Evolutionary conservation across 64 coral and sea anemone genomes (phyloP).

Genomic region (Pachyseris speciosa): DNA sequence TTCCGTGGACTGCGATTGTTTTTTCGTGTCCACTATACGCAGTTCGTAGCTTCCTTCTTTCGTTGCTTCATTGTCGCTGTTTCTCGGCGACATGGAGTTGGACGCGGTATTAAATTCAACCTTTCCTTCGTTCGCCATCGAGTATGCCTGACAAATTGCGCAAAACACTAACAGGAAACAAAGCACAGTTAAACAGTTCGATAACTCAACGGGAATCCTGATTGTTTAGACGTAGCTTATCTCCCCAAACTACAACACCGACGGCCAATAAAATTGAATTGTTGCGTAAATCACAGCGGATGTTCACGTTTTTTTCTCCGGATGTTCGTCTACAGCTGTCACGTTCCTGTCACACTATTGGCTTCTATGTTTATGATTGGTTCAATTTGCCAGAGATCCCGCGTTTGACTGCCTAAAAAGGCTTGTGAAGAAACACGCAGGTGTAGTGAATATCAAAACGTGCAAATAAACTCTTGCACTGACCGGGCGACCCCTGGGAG

Average conservation of each 20-base stretch:
- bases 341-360: conserved; percentile 2
- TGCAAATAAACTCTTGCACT: too few species aligned
- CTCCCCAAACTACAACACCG: neutral
- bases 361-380: neutral
- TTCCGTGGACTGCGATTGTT: neutral
- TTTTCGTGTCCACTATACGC: neutral
- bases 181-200: neutral
- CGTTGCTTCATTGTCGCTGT: conserved; percentile 5
- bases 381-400: neutral
- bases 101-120: conserved; percentile 48
- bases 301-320: too few species aligned
- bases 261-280: too few species aligned
- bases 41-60: neutral
- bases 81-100: conserved; percentile 6
- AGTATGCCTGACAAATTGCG: neutral
- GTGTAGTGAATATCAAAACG: neutral
- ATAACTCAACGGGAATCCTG: neutral
- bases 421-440: neutral
- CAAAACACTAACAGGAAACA: neutral
- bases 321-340: too few species aligned
- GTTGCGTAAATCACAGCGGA: too few species aligned
- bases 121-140: neutral
- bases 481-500: too few species aligned
- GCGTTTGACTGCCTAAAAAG: neutral
- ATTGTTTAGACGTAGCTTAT: neutral